Evolutionary conservation across 2,888 invertebrate species (phyloP).

Genomic region (Arrhopalites spinosus): DNA sequence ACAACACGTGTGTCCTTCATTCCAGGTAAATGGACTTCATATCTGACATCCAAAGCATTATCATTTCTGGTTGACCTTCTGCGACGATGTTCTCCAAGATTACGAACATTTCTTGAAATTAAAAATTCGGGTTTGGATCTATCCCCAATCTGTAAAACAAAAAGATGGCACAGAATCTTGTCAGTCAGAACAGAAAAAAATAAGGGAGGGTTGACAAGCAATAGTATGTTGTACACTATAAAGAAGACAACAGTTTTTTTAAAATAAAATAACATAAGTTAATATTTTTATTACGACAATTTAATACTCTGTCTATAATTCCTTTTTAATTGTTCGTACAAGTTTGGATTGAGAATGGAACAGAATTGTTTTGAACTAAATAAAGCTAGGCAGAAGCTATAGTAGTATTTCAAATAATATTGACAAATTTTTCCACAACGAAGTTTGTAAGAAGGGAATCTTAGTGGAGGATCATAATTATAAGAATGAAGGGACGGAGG

Average conservation of each 20-base stretch:
- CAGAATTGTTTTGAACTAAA: background rate
- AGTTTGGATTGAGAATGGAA: background rate
- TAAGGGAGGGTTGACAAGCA: background rate
- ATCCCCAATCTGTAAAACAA: conserved; percentile 16
- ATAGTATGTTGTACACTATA: background rate
- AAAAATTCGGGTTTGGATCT: conserved; percentile 17
- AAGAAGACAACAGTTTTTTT: background rate
- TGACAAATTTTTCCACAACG: background rate
- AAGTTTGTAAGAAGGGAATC: background rate
- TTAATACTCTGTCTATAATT: background rate
- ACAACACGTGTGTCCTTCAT: conserved; percentile 28
- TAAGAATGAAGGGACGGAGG: too few relatives aligned
- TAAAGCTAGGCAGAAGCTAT: background rate
- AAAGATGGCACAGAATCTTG: too few relatives aligned
- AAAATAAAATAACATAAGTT: background rate
- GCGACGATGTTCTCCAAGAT: conserved; percentile 12
- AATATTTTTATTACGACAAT: background rate
- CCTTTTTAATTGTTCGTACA: background rate
- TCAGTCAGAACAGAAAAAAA: background rate
- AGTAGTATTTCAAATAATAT: background rate
- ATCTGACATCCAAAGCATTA: conserved; percentile 20
- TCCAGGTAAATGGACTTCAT: conserved; percentile 33
- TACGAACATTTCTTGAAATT: conserved; percentile 16
- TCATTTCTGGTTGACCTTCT: background rate
- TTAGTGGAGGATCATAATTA: too few relatives aligned